These are phyloP conservation scores for Dolichoris vasculosae DNA, from an alignment of 1,140 invertebrate species.

Conservation along the genomic window DNA sequence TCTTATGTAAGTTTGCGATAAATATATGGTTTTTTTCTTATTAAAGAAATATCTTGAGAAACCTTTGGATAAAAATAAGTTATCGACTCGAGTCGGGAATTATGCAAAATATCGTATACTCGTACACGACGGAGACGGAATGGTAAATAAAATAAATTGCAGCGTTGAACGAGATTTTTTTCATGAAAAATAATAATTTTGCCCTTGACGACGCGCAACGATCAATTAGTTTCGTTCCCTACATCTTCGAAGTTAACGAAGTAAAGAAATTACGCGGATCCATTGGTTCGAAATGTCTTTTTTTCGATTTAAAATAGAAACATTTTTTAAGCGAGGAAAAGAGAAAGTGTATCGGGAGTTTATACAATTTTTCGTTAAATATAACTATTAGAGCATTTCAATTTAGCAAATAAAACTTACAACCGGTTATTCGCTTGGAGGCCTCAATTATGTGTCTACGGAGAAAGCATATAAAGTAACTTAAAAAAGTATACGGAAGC, in stretches of 20 bases:
- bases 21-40: slow-evolving; percentile 12
- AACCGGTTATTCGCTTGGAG: slow-evolving; percentile 39
- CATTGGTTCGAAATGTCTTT: too few species aligned
- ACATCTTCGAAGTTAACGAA: too few species aligned
- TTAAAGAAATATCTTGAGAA: slow-evolving; percentile 40
- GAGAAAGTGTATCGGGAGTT: slow-evolving; percentile 32
- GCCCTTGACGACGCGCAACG: background rate
- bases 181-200: background rate
- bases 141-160: background rate
- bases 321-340: background rate
- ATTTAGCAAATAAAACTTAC: slow-evolving; percentile 44
- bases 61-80: slow-evolving; percentile 23
- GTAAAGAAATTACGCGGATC: too few species aligned
- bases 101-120: slow-evolving; percentile 8
- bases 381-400: slow-evolving; percentile 47
- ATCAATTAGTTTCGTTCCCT: too few species aligned
- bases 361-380: slow-evolving; percentile 29
- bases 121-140: background rate
- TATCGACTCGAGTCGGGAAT: slow-evolving; percentile 1
- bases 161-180: background rate
- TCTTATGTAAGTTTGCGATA: slow-evolving; percentile 44
- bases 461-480: slow-evolving; percentile 50
- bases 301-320: too few species aligned
- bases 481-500: background rate
- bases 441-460: slow-evolving; percentile 42